These are phyloP conservation scores for Pseudolycoriella hygida DNA, from an alignment of 2,888 invertebrate species.

Conservation along the genomic window DNA sequence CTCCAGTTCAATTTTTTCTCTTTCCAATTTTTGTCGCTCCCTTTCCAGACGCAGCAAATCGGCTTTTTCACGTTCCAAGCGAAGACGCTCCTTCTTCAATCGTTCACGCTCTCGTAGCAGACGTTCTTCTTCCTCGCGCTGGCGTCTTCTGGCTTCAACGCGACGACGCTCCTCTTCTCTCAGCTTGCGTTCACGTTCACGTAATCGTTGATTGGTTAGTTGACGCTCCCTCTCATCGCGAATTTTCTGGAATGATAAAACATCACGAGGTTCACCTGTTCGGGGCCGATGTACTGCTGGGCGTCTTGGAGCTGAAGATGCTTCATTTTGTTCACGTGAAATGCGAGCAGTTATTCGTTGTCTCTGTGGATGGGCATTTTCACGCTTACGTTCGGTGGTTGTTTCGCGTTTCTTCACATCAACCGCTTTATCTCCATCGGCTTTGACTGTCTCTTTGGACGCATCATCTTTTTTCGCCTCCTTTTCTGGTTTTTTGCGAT, in stretches of 20 bases:
- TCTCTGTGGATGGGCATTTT: not conserved
- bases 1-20: constrained; percentile 60
- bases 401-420: not conserved
- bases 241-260: constrained; percentile 65
- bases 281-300: constrained; percentile 22
- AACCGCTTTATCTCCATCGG: constrained; percentile 18
- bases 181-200: constrained; percentile 66
- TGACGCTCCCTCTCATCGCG: constrained; percentile 64
- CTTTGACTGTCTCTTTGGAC: constrained; percentile 13
- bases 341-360: not conserved
- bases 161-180: constrained; percentile 61
- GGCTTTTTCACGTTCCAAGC: constrained; percentile 73
- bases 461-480: constrained; percentile 7
- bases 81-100: constrained; percentile 65
- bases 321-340: constrained; percentile 27
- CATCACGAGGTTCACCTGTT: constrained; percentile 36
- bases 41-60: constrained; percentile 68
- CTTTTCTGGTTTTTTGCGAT: not conserved
- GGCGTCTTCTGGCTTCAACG: constrained; percentile 62
- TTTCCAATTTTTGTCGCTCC: constrained; percentile 60
- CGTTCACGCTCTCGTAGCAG: constrained; percentile 67
- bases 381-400: not conserved
- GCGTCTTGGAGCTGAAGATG: constrained; percentile 12
- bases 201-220: constrained; percentile 30
- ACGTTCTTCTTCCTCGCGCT: constrained; percentile 69